Evolutionary conservation across 2,797 vertebrate species (phyloP).

Genomic region (Lagodon rhomboides): DNA sequence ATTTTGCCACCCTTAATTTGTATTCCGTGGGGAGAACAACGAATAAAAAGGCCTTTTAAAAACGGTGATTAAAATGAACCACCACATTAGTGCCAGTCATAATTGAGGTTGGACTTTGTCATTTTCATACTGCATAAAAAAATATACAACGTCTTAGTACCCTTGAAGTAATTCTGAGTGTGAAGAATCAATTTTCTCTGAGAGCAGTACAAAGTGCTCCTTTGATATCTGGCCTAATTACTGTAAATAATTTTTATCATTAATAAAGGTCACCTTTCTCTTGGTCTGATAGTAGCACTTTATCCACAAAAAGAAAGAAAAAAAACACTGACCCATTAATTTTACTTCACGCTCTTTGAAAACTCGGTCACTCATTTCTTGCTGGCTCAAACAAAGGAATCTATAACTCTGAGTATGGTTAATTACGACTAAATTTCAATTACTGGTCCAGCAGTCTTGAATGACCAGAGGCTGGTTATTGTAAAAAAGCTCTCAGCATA

Average conservation of each 20-base stretch:
- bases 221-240: constrained; percentile 81
- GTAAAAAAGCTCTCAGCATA: constrained; percentile 27
- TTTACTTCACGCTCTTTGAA: constrained; percentile 60
- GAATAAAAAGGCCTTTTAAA: neutral
- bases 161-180: constrained; percentile 71
- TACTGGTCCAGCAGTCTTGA: constrained; percentile 55
- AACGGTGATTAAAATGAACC: constrained; percentile 6
- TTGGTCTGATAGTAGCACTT: constrained; percentile 67
- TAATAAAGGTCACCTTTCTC: constrained; percentile 85
- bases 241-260: constrained; percentile 82
- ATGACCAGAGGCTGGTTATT: constrained; percentile 47
- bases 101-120: constrained; percentile 32
- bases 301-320: constrained; percentile 35
- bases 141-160: constrained; percentile 46
- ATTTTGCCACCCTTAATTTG: neutral
- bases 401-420: constrained; percentile 45
- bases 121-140: constrained; percentile 44
- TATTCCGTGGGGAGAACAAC: neutral
- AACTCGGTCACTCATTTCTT: constrained; percentile 37
- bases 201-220: constrained; percentile 64
- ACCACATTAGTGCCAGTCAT: constrained; percentile 20
- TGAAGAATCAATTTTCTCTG: constrained; percentile 77
- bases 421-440: constrained; percentile 71
- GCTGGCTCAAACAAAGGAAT: constrained; percentile 47
- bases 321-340: constrained; percentile 45